Conservation (phyloP, 1,140 invertebrate species). For the Temnothorax nylanderi region DNA sequence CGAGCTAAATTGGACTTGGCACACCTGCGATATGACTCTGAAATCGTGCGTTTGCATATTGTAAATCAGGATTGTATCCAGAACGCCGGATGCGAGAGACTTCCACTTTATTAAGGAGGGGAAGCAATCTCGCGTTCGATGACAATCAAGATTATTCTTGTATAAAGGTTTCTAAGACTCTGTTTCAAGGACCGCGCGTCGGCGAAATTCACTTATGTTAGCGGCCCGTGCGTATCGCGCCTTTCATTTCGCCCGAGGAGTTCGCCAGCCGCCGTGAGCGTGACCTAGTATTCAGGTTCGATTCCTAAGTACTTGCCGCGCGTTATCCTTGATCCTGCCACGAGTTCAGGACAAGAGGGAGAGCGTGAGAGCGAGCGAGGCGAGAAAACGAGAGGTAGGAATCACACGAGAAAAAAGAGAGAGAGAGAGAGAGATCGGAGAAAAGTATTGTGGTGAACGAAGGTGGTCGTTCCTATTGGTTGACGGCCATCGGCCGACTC, state of each 20-base stretch:
- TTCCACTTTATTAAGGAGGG: background rate
- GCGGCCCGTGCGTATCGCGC: background rate
- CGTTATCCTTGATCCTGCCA: conserved; percentile 70
- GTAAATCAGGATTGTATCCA: background rate
- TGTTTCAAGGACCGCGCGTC: background rate
- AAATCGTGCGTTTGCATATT: background rate
- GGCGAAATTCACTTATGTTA: conserved; percentile 11
- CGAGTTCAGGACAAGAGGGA: conserved; percentile 8
- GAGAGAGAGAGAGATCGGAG: conserved; percentile 44
- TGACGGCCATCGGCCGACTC: conserved; percentile 69
- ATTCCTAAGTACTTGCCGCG: background rate
- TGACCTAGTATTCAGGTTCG: conserved; percentile 22
- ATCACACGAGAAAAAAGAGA: background rate
- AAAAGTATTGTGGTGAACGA: conserved; percentile 64
- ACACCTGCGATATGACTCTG: background rate
- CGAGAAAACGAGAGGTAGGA: background rate
- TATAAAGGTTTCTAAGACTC: background rate
- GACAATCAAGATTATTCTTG: background rate
- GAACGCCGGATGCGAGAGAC: background rate
- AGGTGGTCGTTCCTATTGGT: conserved; percentile 67
- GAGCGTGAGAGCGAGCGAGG: background rate
- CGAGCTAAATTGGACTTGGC: background rate
- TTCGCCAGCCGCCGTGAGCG: background rate
- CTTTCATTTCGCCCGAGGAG: conserved; percentile 25
- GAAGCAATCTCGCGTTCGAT: too few relatives aligned